Percentiles rank a stretch among this genome's conserved stretches.
Evolutionary conservation across 2,797 vertebrate genomes (phyloP).

Genomic region (Tangara arthus): DNA sequence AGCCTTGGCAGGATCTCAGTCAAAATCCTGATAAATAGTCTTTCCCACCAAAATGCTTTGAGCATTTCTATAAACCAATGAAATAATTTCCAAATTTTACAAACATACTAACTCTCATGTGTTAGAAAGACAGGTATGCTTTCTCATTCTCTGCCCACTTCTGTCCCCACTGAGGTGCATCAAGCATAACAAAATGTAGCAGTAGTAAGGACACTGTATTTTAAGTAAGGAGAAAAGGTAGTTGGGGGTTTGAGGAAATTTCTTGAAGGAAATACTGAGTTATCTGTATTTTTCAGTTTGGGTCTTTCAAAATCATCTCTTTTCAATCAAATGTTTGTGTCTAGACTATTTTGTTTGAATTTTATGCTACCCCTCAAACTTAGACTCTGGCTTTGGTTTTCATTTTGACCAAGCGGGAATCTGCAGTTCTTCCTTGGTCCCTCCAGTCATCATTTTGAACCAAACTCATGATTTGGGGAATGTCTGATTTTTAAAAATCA

Average conservation of each 20-base stretch:
- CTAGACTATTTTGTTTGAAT: background rate
- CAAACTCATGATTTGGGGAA: background rate
- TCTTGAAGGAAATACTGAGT: background rate
- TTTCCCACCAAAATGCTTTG: background rate
- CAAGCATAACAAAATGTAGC: background rate
- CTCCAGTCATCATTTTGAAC: background rate
- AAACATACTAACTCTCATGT: background rate
- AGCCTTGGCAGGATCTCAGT: background rate
- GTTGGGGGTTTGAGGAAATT: background rate
- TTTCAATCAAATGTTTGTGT: background rate
- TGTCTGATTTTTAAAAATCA: background rate
- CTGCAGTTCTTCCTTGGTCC: background rate
- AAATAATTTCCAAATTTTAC: background rate
- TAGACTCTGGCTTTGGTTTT: background rate
- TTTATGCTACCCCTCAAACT: background rate
- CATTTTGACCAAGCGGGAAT: background rate
- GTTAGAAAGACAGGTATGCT: background rate
- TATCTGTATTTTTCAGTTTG: background rate
- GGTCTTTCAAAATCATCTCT: background rate
- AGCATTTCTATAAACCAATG: background rate
- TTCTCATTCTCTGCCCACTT: background rate
- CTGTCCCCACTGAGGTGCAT: background rate
- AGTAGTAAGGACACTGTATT: background rate
- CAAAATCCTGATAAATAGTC: background rate
- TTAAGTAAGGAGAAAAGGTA: background rate